Base-by-base conservation (phyloP, 1,140 invertebrate species). In the Wasmannia auropunctata region DNA sequence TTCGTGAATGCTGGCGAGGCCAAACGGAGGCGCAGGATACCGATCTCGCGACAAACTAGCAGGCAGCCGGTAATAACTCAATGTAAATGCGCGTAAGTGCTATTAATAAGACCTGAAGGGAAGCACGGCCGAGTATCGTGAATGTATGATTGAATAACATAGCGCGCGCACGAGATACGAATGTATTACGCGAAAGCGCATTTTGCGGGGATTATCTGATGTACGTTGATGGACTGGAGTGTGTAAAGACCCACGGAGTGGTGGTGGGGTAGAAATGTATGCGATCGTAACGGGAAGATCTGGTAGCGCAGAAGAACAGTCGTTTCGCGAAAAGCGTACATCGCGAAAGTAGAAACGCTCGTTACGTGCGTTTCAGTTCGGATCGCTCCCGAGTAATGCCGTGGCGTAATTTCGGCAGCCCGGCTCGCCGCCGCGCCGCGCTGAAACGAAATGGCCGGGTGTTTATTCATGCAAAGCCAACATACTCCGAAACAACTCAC, bases 61-160 rank as follows among this genome's bases (percentile, higher is more conserved):
- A 46, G 31, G 8, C 60, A 37, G 43, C 62, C 43, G 37, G 16
- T 62, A 51, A 77, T 85, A 85, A 63, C 22, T 85, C 81, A 37
- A 37, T 62, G 40, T 43, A 76, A 87, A 75, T 25, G 67, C 28
- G 85, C 28, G 2, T n/a, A 31, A 69, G 40, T 84, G 25, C 80
- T 75, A 62, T 85, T 51, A 76, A 84, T 62, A 85, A 74, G 70
- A 62, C 54, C 19, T 14, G 22, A 62, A 63, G 81, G 43, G 46
- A 60, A 46, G 31, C 19, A n/a, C 51, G 14, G 34, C 22, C 14
- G 54, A 19, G 7, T 65, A 60, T 60, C 54, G 70, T 16, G 19
- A 62, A 84, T 58, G 19, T n/a, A 62, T 34, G 72, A 85, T 75
- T 63, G n/a, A 75, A 77, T 76, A 85, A 74, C n/a, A 49, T 10